These are phyloP conservation scores for Cistogaster globosa DNA, from an alignment of 2,888 invertebrate species.

Conservation along the genomic window DNA sequence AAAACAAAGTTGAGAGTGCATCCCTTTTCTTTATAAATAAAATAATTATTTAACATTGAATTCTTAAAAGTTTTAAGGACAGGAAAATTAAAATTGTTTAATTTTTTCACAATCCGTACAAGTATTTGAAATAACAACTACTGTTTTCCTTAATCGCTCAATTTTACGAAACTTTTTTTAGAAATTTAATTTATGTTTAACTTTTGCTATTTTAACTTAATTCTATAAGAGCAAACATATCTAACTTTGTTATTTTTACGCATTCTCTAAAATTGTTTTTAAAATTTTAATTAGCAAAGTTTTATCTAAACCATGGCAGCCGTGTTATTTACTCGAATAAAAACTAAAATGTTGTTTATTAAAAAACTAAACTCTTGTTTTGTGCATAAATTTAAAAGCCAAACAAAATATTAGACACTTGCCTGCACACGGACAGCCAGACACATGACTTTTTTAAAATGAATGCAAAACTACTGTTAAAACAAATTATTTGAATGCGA, in stretches of 20 bases:
- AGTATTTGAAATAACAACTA: neutral
- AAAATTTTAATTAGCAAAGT: constrained; percentile 29
- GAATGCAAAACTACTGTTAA: too few species aligned
- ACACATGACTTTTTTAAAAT: neutral
- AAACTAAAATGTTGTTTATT: neutral
- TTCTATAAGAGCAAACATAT: neutral
- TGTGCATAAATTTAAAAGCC: neutral
- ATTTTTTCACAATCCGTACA: too few species aligned
- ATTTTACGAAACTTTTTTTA: too few species aligned
- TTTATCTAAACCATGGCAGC: constrained; percentile 3
- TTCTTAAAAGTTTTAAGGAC: too few species aligned
- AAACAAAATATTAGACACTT: neutral
- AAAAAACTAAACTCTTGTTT: neutral
- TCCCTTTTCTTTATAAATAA: too few species aligned
- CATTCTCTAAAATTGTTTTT: constrained; percentile 13
- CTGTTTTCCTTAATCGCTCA: neutral
- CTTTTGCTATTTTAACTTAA: neutral
- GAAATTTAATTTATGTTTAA: neutral
- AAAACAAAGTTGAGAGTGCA: too few species aligned
- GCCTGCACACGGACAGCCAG: neutral
- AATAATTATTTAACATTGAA: too few species aligned
- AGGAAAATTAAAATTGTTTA: too few species aligned
- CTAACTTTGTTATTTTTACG: neutral
- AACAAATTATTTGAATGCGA: too few species aligned
- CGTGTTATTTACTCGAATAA: constrained; percentile 26